Percentiles rank a stretch among this genome's conserved stretches.
phyloP scores from a whole-genome alignment of 2,888 invertebrate genomes.

The Drosophila histrio region DNA sequence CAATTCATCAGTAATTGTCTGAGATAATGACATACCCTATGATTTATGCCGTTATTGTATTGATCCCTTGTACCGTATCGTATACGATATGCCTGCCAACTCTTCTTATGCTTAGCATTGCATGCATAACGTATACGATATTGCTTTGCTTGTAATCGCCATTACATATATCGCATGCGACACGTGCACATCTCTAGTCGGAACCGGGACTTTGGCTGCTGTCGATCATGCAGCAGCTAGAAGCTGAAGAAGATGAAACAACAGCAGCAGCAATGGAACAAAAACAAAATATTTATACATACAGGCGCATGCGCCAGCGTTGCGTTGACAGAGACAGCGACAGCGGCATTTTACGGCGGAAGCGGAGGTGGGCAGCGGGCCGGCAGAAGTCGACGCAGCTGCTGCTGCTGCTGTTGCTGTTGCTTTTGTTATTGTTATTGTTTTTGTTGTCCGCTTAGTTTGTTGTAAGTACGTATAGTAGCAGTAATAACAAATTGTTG shows the following conservation, averaged over 20 bases:
- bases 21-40: neutral
- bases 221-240: slow-evolving; percentile 40
- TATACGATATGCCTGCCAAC: neutral
- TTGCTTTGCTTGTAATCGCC: neutral
- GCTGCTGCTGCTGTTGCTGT: neutral
- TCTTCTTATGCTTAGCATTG: too few relatives aligned
- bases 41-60: neutral
- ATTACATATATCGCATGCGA: neutral
- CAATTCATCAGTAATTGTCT: neutral
- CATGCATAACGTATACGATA: slow-evolving; percentile 2
- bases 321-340: slow-evolving; percentile 18
- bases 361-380: slow-evolving; percentile 13
- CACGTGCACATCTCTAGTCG: slow-evolving; percentile 40
- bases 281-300: neutral
- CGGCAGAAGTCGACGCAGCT: slow-evolving; percentile 18
- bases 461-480: slow-evolving; percentile 18
- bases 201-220: slow-evolving; percentile 38
- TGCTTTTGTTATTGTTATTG: slow-evolving; percentile 26
- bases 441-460: slow-evolving; percentile 17
- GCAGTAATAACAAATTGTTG: slow-evolving; percentile 15
- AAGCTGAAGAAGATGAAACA: slow-evolving; percentile 2
- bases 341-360: slow-evolving; percentile 12
- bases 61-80: neutral
- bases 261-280: slow-evolving; percentile 19
- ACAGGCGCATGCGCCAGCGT: slow-evolving; percentile 26